Percentiles rank a stretch among this genome's conserved stretches.
Evolutionary conservation across 2,888 invertebrate genomes (phyloP).

Genomic region (Amblyteles armatorius): DNA sequence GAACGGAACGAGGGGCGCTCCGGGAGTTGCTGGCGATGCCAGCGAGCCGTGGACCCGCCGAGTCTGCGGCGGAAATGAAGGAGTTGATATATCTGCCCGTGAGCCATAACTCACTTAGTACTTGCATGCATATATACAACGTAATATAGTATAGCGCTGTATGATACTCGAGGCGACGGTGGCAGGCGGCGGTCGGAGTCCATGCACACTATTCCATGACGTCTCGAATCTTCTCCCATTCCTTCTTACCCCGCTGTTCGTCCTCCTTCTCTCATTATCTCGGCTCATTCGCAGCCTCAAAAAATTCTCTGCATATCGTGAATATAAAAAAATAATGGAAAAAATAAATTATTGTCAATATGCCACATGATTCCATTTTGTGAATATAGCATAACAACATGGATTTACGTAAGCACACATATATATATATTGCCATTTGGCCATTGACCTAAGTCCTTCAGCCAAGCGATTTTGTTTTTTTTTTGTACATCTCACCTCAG

Average conservation of each 20-base stretch:
- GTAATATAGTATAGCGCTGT: conserved; percentile 50
- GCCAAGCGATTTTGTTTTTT: no score
- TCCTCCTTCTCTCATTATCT: neutral
- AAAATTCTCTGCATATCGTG: neutral
- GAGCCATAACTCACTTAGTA: conserved; percentile 83
- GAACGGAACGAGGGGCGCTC: conserved; percentile 42
- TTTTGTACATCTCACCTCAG: no score
- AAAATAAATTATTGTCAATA: no score
- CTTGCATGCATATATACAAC: conserved; percentile 68
- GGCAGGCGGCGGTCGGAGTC: conserved; percentile 38
- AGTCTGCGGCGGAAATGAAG: conserved; percentile 83
- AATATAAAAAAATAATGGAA: neutral
- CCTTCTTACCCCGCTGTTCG: neutral
- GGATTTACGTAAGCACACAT: no score
- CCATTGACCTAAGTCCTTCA: no score
- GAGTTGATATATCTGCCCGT: conserved; percentile 82
- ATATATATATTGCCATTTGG: no score
- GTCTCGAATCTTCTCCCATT: conserved; percentile 10
- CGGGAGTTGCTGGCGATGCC: conserved; percentile 58
- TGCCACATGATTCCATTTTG: no score
- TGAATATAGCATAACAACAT: no score
- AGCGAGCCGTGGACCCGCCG: conserved; percentile 71
- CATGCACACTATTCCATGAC: conserved; percentile 22
- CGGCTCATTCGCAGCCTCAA: neutral
- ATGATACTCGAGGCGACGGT: conserved; percentile 62